Conservation (phyloP, 2,797 vertebrate genomes). For the Sciaenops ocellatus region DNA sequence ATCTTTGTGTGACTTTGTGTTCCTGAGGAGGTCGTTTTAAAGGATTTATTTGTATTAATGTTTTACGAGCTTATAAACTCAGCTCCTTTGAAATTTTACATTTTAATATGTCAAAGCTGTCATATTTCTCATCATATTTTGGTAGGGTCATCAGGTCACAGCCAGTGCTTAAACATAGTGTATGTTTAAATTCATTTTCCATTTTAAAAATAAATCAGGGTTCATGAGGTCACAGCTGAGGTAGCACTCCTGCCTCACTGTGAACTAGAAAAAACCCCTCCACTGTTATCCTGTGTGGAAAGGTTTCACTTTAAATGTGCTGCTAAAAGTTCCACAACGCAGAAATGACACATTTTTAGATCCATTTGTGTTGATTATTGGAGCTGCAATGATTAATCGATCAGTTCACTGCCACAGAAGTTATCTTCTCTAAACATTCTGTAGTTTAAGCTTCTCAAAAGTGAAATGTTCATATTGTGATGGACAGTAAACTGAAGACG, state of each 20-base stretch:
- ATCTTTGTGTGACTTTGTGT: neutral
- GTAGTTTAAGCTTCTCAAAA: neutral
- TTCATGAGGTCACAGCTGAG: slow-evolving; percentile 30
- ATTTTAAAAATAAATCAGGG: slow-evolving; percentile 19
- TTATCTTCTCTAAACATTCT: neutral
- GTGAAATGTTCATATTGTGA: too few relatives aligned
- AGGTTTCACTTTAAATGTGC: slow-evolving; percentile 21
- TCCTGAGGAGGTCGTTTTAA: neutral
- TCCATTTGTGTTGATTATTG: neutral
- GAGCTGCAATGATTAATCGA: neutral
- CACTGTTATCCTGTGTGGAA: neutral
- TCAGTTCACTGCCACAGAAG: neutral
- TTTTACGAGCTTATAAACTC: neutral
- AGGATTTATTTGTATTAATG: neutral
- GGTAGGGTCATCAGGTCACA: neutral
- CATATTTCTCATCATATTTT: slow-evolving; percentile 4
- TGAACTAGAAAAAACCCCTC: slow-evolving; percentile 29
- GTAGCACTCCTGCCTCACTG: slow-evolving; percentile 13
- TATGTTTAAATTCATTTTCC: slow-evolving; percentile 20
- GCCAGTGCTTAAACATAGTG: neutral
- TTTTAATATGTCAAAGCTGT: neutral
- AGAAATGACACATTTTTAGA: neutral
- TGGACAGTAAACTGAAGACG: neutral
- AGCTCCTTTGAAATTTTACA: neutral
- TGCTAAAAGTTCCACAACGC: neutral